Evolutionary conservation across 2,888 invertebrate species (phyloP).

Genomic region (Plagodis pulveraria): DNA sequence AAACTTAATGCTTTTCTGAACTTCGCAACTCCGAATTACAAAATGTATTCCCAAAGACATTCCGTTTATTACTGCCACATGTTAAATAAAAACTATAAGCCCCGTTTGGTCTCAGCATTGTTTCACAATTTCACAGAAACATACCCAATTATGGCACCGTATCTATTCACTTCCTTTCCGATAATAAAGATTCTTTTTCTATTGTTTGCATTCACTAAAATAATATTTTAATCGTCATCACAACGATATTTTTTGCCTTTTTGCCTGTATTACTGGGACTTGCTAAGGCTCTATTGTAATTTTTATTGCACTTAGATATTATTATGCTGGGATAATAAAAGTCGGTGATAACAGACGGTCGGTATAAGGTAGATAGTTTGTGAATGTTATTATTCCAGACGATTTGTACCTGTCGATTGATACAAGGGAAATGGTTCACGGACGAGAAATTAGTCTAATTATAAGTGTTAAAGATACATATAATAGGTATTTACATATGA

Average conservation of each 20-base stretch:
- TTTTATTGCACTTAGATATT: constrained; percentile 67
- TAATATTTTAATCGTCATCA: constrained; percentile 77
- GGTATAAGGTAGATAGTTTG: constrained; percentile 31
- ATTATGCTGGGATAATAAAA: constrained; percentile 50
- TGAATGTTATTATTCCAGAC: constrained; percentile 40
- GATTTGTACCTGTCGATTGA: not conserved
- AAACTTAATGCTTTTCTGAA: not conserved
- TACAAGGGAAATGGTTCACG: no score
- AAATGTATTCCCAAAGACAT: constrained; percentile 11
- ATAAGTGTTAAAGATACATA: no score
- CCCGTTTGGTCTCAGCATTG: constrained; percentile 54
- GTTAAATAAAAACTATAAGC: constrained; percentile 57
- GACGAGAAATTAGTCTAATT: no score
- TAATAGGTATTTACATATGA: no score
- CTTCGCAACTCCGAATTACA: constrained; percentile 4
- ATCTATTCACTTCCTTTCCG: constrained; percentile 80
- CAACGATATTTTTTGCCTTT: constrained; percentile 56
- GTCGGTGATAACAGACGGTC: constrained; percentile 43
- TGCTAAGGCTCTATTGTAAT: constrained; percentile 58
- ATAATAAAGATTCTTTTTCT: constrained; percentile 71
- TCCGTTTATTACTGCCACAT: constrained; percentile 49
- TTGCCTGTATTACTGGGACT: constrained; percentile 43
- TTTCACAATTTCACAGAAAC: constrained; percentile 73
- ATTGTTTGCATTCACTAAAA: constrained; percentile 75
- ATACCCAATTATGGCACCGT: constrained; percentile 62